phyloP scores from a whole-genome alignment of 2,797 vertebrate genomes.

The Gouania willdenowi region DNA sequence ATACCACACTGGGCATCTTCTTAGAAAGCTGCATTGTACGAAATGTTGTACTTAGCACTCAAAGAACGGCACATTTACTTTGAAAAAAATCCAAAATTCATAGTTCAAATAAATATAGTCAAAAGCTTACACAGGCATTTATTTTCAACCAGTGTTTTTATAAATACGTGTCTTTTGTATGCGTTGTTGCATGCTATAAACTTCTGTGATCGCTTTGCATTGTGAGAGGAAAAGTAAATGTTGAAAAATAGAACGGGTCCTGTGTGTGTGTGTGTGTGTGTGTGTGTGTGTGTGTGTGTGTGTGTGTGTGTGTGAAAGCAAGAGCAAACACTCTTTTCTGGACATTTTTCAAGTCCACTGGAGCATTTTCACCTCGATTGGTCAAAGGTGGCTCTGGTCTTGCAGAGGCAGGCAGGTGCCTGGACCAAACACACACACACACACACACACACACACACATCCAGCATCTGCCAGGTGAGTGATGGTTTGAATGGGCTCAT shows the following conservation, averaged over 20 bases:
- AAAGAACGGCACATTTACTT: no score
- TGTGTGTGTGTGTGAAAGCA: slow-evolving; percentile 12
- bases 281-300: slow-evolving; percentile 3
- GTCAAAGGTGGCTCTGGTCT: slow-evolving; percentile 36
- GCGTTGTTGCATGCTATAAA: slow-evolving; percentile 31
- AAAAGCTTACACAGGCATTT: slow-evolving; percentile 4
- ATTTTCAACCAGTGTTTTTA: neutral
- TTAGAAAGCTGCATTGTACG: slow-evolving; percentile 33
- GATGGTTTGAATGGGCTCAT: slow-evolving; percentile 52
- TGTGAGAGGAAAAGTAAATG: neutral
- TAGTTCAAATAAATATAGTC: slow-evolving; percentile 16
- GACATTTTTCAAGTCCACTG: slow-evolving; percentile 67
- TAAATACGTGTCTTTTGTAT: slow-evolving; percentile 10
- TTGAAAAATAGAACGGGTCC: neutral
- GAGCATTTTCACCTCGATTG: slow-evolving; percentile 47
- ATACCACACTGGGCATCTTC: no score
- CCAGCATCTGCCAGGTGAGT: slow-evolving; percentile 54
- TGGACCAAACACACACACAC: slow-evolving; percentile 44
- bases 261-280: slow-evolving; percentile 16
- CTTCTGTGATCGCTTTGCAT: slow-evolving; percentile 11
- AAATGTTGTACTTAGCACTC: no score
- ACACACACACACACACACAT: no score
- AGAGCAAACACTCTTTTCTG: slow-evolving; percentile 15
- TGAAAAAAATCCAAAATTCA: neutral
- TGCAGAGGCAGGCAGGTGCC: slow-evolving; percentile 55